Evolutionary conservation across 2,113 vertebrate genomes (phyloP).

Genomic region (Hyla sarda): DNA sequence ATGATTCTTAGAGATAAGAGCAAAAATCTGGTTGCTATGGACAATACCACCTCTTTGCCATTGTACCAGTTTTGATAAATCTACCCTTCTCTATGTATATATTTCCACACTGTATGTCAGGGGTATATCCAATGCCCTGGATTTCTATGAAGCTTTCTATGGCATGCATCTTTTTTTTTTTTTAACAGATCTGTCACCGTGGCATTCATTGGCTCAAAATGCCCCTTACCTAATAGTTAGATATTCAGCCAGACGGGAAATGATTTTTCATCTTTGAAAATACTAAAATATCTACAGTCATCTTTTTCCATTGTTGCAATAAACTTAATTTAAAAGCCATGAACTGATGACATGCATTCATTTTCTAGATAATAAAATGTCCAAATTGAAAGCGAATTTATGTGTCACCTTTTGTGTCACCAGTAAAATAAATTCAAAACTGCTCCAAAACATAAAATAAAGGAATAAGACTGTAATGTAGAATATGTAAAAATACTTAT

Average conservation of each 20-base stretch:
- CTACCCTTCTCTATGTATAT: no score
- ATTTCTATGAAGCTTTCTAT: neutral
- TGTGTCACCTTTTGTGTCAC: constrained; percentile 62
- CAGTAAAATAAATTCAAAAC: constrained; percentile 56
- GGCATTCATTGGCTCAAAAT: neutral
- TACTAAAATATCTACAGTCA: constrained; percentile 54
- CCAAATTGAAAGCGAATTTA: constrained; percentile 65
- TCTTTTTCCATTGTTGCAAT: constrained; percentile 59
- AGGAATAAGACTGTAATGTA: neutral
- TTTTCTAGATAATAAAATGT: constrained; percentile 66
- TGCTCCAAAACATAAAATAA: constrained; percentile 9
- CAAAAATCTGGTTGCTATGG: no score
- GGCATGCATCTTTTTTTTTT: no score
- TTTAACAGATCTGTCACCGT: constrained; percentile 36
- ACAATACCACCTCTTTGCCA: no score
- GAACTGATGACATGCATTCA: constrained; percentile 58
- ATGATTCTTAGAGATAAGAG: no score
- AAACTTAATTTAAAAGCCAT: constrained; percentile 61
- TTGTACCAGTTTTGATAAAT: no score
- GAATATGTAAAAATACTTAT: constrained; percentile 4
- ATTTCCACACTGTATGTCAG: no score
- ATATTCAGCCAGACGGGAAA: constrained; percentile 47
- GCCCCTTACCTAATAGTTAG: constrained; percentile 23
- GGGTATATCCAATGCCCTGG: neutral
- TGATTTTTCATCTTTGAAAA: neutral